Conservation (phyloP, 2,797 vertebrate species). For the Enteromius anoplus region DNA sequence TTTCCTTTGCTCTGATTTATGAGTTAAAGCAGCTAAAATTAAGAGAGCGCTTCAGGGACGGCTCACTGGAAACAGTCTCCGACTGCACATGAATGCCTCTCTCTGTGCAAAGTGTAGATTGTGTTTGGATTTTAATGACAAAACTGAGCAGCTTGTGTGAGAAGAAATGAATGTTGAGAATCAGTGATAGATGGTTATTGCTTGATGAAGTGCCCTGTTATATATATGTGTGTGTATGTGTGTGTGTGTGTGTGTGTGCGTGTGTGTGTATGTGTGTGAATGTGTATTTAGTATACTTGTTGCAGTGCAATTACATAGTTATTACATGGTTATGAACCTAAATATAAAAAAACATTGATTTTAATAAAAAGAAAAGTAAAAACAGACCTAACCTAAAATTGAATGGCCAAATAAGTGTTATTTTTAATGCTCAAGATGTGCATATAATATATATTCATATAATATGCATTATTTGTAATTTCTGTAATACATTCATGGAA, state of each 20-base stretch:
- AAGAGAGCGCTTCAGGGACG: slow-evolving; percentile 79
- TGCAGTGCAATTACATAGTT: slow-evolving; percentile 37
- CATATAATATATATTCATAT: no score
- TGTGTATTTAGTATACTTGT: background rate
- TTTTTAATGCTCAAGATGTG: background rate
- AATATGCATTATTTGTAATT: no score
- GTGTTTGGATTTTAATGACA: slow-evolving; percentile 28
- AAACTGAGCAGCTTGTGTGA: background rate
- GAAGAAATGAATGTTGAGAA: slow-evolving; percentile 15
- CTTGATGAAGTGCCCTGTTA: background rate
- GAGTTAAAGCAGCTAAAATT: slow-evolving; percentile 79
- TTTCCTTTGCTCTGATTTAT: slow-evolving; percentile 80
- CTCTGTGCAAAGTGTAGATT: slow-evolving; percentile 64
- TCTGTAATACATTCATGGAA: no score
- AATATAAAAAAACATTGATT: background rate
- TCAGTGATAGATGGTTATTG: background rate
- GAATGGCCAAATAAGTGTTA: background rate
- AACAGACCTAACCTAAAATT: no score
- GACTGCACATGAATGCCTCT: slow-evolving; percentile 77
- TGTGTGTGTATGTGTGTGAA: no score
- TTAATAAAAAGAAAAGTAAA: slow-evolving; percentile 1
- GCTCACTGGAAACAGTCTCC: slow-evolving; percentile 76
- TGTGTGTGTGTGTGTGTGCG: no score
- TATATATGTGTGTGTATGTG: no score
- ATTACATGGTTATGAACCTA: slow-evolving; percentile 34